Percentiles rank a stretch among this genome's conserved stretches.
Evolutionary conservation across 2,888 invertebrate genomes (phyloP).

Genomic region (Bellardia pandia): DNA sequence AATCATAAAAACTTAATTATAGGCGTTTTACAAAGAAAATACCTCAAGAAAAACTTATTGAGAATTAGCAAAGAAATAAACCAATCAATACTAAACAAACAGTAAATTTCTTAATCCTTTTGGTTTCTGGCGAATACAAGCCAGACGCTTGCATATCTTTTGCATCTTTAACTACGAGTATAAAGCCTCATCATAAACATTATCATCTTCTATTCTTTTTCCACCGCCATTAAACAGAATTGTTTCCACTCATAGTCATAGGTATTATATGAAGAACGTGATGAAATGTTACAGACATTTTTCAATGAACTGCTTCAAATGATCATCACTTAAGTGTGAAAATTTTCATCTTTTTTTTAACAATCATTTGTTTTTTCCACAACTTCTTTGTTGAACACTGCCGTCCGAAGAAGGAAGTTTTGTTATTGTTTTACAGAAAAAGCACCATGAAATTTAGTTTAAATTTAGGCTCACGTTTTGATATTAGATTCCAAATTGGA

Average conservation of each 20-base stretch:
- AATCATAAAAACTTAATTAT: constrained; percentile 60
- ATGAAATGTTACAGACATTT: constrained; percentile 58
- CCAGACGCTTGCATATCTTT: constrained; percentile 41
- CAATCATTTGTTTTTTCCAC: constrained; percentile 20
- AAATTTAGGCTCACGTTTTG: constrained; percentile 70
- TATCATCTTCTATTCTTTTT: background rate
- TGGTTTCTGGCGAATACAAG: background rate
- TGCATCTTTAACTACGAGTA: constrained; percentile 20
- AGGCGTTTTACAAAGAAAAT: constrained; percentile 48
- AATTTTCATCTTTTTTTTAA: constrained; percentile 60
- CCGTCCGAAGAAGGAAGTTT: constrained; percentile 11
- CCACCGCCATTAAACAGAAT: background rate
- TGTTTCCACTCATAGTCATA: constrained; percentile 30
- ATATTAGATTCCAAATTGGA: constrained; percentile 72
- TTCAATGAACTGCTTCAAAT: constrained; percentile 41
- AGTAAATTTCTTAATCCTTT: constrained; percentile 39
- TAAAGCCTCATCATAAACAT: constrained; percentile 6
- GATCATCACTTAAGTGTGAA: constrained; percentile 73
- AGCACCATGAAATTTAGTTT: constrained; percentile 69
- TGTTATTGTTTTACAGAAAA: constrained; percentile 52
- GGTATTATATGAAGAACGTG: constrained; percentile 50
- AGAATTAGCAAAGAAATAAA: constrained; percentile 46
- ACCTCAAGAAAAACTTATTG: constrained; percentile 1
- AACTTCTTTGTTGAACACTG: constrained; percentile 21
- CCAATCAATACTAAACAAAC: constrained; percentile 61